Conservation (phyloP, 2,888 invertebrate genomes). For the Meteorus colon region DNA sequence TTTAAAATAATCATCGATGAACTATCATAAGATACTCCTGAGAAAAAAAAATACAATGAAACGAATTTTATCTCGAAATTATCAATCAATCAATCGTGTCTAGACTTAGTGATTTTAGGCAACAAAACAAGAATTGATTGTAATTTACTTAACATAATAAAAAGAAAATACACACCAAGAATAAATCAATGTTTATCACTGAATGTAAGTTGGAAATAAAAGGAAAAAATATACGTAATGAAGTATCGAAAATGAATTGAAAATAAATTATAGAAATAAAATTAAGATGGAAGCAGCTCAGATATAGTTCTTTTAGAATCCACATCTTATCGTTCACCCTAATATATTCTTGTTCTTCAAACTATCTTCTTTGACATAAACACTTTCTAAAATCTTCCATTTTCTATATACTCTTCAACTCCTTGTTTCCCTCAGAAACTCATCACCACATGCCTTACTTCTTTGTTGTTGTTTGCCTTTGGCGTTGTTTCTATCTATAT, state of each 20-base stretch:
- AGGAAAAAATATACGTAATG: slow-evolving; percentile 41
- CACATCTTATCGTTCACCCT: slow-evolving; percentile 8
- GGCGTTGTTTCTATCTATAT: slow-evolving; percentile 31
- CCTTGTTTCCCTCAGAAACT: not conserved
- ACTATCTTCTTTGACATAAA: slow-evolving; percentile 14
- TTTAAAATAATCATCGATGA: not conserved
- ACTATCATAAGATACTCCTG: not conserved
- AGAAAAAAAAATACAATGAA: slow-evolving; percentile 10
- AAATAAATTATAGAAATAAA: slow-evolving; percentile 35
- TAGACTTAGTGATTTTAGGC: slow-evolving; percentile 30
- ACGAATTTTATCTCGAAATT: slow-evolving; percentile 14
- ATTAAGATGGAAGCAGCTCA: slow-evolving; percentile 34
- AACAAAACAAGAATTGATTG: slow-evolving; percentile 42
- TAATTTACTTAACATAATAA: slow-evolving; percentile 47
- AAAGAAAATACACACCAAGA: slow-evolving; percentile 42
- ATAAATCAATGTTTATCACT: slow-evolving; percentile 55
- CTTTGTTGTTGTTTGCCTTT: slow-evolving; percentile 33
- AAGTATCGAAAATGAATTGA: slow-evolving; percentile 41
- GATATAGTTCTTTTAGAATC: slow-evolving; percentile 23
- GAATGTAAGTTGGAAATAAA: slow-evolving; percentile 57
- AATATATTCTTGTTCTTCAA: not conserved
- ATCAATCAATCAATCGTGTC: slow-evolving; percentile 29
- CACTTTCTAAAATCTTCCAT: slow-evolving; percentile 1
- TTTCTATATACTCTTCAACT: not conserved
- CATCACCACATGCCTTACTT: not conserved